Base-by-base conservation (phyloP, 2,888 invertebrate genomes). In the Glaucopsyche alexis region DNA sequence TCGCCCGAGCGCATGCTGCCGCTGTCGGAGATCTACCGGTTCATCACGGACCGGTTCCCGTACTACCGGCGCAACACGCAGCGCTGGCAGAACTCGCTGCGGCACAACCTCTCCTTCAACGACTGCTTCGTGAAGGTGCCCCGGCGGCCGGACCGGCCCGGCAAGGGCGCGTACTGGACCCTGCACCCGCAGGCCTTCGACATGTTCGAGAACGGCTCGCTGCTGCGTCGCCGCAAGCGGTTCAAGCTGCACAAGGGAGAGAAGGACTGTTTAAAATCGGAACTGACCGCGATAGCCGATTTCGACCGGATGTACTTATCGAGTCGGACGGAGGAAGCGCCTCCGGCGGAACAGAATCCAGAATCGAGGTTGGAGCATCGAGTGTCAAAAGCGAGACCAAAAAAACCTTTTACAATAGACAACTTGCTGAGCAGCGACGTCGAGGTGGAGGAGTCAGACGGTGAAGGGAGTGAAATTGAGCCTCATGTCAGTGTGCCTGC, bases 1-100 rank as follows among this genome's bases (percentile, higher is more conserved):
- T 98, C 98, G n/a, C 96, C 97, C 72, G 99, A 99, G 89, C 98
- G 99, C 90, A 99, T 99, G 98, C 94, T 98, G 80, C 96, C 97
- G 73, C 81, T 87, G 78, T 82, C 83, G 42, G 83, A 83, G 78
- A 98, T 98, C 84, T 98, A 98, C 93, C 95, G 96, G 84, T 98
- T 97, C 91, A 98, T 98, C 88, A 97, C 97, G 90, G 97, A 97
- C 85, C 73, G 78, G 55, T 78, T 78, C 73, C 96, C 97, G 13
- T 97, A 96, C 86, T 97, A 97, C 87, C 94, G 96, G 60, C 95
- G 96, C 84, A 98, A 98, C 89, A 97, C 97, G 55, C 97, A 97
- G 88, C 94, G 97, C 78, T 96, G 96, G 96, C 96, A 96, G 90
- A 96, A 96, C 88, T 96, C 96, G 11, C 91, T 96, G 85, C 93